Evolutionary conservation across 37 sponge, comb jelly and placozoan species (phyloP).

Genomic region (Eunapius fragilis): DNA sequence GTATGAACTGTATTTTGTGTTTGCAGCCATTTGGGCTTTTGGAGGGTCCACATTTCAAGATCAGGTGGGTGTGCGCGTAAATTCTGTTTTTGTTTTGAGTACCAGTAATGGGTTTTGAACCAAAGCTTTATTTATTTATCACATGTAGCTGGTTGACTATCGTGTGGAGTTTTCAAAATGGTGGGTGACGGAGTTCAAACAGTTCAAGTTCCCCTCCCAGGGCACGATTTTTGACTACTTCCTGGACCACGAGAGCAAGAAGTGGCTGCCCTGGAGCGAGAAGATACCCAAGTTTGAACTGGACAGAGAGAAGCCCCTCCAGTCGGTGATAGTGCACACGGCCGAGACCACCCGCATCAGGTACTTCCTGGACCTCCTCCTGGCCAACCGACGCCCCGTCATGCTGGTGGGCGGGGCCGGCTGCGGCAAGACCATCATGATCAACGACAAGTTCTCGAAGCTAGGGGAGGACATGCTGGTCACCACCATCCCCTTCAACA

Average conservation of each 20-base stretch:
- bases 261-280: conserved; percentile 92
- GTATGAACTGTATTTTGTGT: conserved; percentile 98
- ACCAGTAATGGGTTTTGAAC: neutral
- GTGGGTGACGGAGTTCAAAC: conserved; percentile 98
- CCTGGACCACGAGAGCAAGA: conserved; percentile 86
- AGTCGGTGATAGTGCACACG: conserved; percentile 92
- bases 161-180: conserved; percentile 98
- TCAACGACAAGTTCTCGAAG: conserved; percentile 82
- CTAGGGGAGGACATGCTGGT: conserved; percentile 84
- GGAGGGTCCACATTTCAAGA: conserved; percentile 98
- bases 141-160: conserved; percentile 88
- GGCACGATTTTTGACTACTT: conserved; percentile 99
- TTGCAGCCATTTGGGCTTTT: conserved; percentile 99
- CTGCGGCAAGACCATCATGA: conserved; percentile 94
- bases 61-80: conserved; percentile 72
- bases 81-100: neutral
- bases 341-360: conserved; percentile 85
- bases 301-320: conserved; percentile 91
- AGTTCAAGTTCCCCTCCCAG: conserved; percentile 97
- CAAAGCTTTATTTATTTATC: neutral
- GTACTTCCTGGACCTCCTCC: conserved; percentile 90
- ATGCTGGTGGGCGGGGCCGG: conserved; percentile 98
- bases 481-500: conserved; percentile 93
- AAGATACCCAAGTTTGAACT: conserved; percentile 91
- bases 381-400: conserved; percentile 92